Percentiles rank a stretch among this genome's conserved stretches.
Conservation (phyloP, 2,797 vertebrate genomes). For the Todus mexicanus region DNA sequence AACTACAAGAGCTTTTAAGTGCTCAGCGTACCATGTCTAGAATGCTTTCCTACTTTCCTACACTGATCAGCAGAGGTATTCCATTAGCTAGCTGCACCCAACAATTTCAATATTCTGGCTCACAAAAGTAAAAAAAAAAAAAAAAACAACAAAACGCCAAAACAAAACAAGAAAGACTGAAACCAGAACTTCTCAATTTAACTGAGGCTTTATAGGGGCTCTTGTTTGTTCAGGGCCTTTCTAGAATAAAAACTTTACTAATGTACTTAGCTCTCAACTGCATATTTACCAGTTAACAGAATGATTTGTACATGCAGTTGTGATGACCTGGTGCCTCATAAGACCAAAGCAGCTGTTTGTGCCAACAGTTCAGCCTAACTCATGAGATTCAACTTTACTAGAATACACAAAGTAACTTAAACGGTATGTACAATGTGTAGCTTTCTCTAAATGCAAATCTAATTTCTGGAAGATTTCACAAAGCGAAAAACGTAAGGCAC, state of each 20-base stretch:
- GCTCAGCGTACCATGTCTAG: not conserved
- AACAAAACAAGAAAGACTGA: not conserved
- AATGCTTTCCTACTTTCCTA: not conserved
- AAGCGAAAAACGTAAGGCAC: not conserved
- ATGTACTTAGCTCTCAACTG: not conserved
- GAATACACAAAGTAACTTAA: not conserved
- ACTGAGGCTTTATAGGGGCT: not conserved
- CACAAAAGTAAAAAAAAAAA: not conserved
- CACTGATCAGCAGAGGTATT: not conserved
- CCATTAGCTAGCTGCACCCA: not conserved
- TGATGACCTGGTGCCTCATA: not conserved
- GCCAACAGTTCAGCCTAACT: not conserved
- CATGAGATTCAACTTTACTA: not conserved
- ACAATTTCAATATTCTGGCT: not conserved
- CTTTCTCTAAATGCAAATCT: not conserved
- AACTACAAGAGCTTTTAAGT: not conserved
- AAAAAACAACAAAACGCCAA: no score
- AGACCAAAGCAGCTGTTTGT: not conserved
- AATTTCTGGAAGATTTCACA: not conserved
- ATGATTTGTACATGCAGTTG: not conserved
- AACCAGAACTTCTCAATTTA: not conserved
- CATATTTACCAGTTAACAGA: not conserved
- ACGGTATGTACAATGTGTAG: accelerated
- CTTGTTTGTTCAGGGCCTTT: not conserved
- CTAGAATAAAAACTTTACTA: not conserved